Conservation (phyloP, 2,888 invertebrate genomes). For the Epirrhoe alternata region DNA sequence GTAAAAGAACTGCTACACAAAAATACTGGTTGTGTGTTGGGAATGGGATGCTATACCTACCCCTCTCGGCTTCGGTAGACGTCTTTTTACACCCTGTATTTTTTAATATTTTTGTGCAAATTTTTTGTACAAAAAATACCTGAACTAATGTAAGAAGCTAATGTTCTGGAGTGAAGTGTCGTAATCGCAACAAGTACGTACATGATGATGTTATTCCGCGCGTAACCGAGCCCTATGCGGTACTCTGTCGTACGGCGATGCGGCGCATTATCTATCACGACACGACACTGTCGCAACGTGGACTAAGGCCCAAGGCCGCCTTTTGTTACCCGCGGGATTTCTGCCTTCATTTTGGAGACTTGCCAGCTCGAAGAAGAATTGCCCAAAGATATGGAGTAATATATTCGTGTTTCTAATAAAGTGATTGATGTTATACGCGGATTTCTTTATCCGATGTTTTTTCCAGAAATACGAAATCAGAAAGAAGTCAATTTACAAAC, state of each 20-base stretch:
- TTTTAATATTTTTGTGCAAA: too few relatives aligned
- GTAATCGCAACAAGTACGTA: too few relatives aligned
- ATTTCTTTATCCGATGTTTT: slow-evolving; percentile 20
- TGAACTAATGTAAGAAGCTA: too few relatives aligned
- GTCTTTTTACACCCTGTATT: too few relatives aligned
- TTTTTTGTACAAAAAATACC: too few relatives aligned
- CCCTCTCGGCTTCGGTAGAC: too few relatives aligned
- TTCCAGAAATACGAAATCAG: background rate
- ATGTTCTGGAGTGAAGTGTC: too few relatives aligned
- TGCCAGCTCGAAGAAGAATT: slow-evolving; percentile 36
- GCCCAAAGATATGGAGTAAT: slow-evolving; percentile 18
- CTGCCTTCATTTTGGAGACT: slow-evolving; percentile 27
- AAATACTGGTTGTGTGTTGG: too few relatives aligned
- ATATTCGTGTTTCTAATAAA: slow-evolving; percentile 29
- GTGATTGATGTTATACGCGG: slow-evolving; percentile 27
- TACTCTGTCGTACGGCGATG: background rate
- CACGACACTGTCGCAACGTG: background rate
- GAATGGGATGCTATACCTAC: too few relatives aligned
- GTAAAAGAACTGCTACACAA: too few relatives aligned
- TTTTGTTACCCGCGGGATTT: slow-evolving; percentile 3
- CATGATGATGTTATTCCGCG: too few relatives aligned
- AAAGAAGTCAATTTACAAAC: background rate
- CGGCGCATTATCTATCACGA: background rate
- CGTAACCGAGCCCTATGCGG: too few relatives aligned
- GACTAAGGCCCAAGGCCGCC: background rate